Percentiles rank a stretch among this genome's conserved stretches.
phyloP scores from a whole-genome alignment of 2,113 vertebrate species.

The Archilochus colubris region DNA sequence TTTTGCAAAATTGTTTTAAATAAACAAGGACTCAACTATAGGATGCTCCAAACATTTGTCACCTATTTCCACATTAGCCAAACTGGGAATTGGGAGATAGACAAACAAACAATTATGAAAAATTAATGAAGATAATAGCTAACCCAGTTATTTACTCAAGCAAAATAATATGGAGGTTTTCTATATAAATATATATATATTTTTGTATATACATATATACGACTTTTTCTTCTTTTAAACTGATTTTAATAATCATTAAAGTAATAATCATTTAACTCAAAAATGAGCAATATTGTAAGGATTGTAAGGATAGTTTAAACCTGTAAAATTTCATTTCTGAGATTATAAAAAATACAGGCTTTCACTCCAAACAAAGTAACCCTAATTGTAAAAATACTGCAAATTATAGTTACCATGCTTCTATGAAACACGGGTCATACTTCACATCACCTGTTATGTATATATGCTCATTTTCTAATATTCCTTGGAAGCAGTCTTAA shows the following conservation, averaged over 20 bases:
- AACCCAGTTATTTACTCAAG: background rate
- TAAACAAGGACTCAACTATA: background rate
- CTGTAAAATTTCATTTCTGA: background rate
- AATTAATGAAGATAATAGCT: background rate
- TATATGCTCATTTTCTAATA: background rate
- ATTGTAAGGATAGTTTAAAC: background rate
- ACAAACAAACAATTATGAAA: background rate
- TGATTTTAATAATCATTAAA: background rate
- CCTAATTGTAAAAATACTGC: background rate
- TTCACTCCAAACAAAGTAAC: background rate
- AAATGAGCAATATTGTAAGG: background rate
- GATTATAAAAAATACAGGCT: background rate
- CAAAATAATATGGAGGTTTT: background rate
- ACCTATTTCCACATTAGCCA: background rate
- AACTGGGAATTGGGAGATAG: background rate
- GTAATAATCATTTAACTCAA: background rate
- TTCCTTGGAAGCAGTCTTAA: background rate
- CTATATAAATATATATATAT: background rate
- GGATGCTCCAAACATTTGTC: background rate
- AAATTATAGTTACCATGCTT: background rate
- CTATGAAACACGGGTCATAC: background rate
- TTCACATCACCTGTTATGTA: background rate
- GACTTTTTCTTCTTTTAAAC: background rate
- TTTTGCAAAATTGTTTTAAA: background rate
- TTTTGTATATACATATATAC: background rate